Evolutionary conservation across 2,888 invertebrate genomes (phyloP), one percentile per base, ranked within the genome.

Genomic region (Rhodophaea formosa): DNA sequence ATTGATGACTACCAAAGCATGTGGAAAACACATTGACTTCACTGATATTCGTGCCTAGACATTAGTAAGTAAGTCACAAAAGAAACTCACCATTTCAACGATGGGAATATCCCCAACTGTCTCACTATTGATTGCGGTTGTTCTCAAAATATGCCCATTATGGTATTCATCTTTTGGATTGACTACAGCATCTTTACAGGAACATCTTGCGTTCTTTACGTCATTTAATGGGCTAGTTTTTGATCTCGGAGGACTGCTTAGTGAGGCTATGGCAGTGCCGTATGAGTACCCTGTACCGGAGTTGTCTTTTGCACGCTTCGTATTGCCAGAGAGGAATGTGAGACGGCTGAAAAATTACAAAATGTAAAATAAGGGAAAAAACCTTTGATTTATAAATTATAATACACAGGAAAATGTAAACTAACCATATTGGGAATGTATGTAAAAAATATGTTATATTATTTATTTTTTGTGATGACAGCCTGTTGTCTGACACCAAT

Each of bases 291-390:
- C 86, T 0, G 83, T 79, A 12, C 89, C 86, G 0, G 87, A 81
- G 68, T 87, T 90, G 68, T 90, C 90, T 73, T 89, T 91, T 10
- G 81, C 87, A 1, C 90, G 72, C 62, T 90, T 91, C 63, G 78
- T 84, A 63, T 77, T 85, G 60, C 65, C 74, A 6, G 86, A 77
- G 42, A 80, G 62, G 65, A 82, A 82, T 14, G 79, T 66, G 14
- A 80, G 62, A 29, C 84, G 85, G 66, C 88, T 88, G 80, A 16
- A 82, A 79, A 3, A 59, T 59, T 65, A 62, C 49, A 32, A 56
- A 16, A 32, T 46, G 15, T 17, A 23, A 3, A 3, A 23, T 2
- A 23, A 23, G 2, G 3, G 5, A 23, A 23, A 23, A 23, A 23
- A 23, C 3, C 23, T 3, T 23, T 5, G 23, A 23, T 23, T 23